phyloP scores from a whole-genome alignment of 2,888 invertebrate genomes.

The Amphipoea lucens region DNA sequence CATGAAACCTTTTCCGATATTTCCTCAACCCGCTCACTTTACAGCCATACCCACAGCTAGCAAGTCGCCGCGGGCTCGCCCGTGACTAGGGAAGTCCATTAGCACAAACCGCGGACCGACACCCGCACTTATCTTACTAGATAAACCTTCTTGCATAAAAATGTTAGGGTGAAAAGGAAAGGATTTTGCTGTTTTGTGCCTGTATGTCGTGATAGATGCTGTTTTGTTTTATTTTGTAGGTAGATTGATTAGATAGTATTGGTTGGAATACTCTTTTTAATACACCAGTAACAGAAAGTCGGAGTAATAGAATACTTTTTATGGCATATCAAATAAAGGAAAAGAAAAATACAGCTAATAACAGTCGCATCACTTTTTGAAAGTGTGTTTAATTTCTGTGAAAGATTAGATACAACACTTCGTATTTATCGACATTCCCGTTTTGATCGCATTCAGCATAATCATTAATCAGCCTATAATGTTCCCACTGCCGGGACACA shows the following conservation, averaged over 20 bases:
- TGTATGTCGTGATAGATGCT: constrained; percentile 2
- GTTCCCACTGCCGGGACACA: too few species aligned
- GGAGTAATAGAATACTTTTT: too few species aligned
- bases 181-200: constrained; percentile 5
- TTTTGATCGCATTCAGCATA: too few species aligned
- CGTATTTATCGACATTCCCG: background rate
- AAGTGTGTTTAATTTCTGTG: background rate
- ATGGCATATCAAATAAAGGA: too few species aligned
- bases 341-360: background rate
- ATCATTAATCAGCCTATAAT: too few species aligned
- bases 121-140: constrained; percentile 60
- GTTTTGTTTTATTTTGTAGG: constrained; percentile 5
- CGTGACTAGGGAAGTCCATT: constrained; percentile 81
- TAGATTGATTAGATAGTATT: background rate
- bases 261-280: background rate
- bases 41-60: constrained; percentile 60
- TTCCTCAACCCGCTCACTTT: constrained; percentile 58
- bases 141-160: constrained; percentile 59
- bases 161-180: constrained; percentile 26
- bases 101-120: constrained; percentile 62
- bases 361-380: background rate
- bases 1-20: constrained; percentile 4
- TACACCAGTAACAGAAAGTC: background rate
- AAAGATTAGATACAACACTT: background rate
- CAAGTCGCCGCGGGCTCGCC: constrained; percentile 66